Base-by-base conservation (phyloP, 1,140 invertebrate genomes). In the Drosophila leontia region DNA sequence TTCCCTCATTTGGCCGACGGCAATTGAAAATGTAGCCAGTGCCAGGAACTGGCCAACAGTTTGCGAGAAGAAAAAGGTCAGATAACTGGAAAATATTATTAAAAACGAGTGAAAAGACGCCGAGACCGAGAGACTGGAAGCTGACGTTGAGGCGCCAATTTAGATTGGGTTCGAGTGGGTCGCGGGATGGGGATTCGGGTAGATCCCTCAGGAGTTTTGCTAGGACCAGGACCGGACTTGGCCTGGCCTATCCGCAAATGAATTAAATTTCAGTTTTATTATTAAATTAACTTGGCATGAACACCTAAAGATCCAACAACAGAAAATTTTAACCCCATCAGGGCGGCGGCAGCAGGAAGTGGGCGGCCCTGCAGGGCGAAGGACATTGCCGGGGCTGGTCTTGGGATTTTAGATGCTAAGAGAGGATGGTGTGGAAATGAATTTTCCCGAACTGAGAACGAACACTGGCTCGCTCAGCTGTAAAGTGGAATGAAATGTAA, bases 221-320 rank as follows among this genome's bases (percentile, higher is more conserved):
- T 29, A 32, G 19, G 48, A 39, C 26, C 37, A 29, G 53, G 35
- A 45, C 56, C 55, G 57, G 64, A 67, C 71, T 59, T 80, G 74
- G 56, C 29, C 51, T 90, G 68, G 85, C 87, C 87, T 91, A 86
- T 90, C 80, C 90, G 64, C 85, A 91, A 91, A 91, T 91, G 90
- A 91, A 91, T 91, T 91, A 91, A 91, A 91, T 91, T 91, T 81
- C 77, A 91, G 79, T 83, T 91, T 91, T 91, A 90, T 91, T 91
- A 91, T 90, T 91, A 90, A 91, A 91, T 91, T 91, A 90, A 86
- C 90, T 91, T 91, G 90, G 84, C 90, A 86, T 91, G 90, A 91
- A 83, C 90, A 90, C 90, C 90, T 91, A 91, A 91, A 91, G 84
- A 88, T 83, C 77, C 81, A 90, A 64, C 84, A 88, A 78, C 82